phyloP scores from a whole-genome alignment of 2,888 invertebrate genomes.

The Cistogaster globosa region DNA sequence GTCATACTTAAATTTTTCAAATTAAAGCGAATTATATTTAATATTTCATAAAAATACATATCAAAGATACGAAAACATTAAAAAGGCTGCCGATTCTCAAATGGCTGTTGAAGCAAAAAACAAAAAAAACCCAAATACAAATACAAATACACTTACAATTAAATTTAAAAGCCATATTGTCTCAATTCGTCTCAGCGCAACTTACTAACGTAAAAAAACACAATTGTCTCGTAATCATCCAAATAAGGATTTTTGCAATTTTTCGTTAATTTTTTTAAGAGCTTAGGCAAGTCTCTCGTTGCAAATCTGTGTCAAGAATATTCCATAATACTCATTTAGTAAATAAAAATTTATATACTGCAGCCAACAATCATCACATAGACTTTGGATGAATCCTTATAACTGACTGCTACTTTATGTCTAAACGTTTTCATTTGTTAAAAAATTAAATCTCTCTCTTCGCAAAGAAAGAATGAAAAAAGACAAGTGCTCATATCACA shows the following conservation, averaged over 20 bases:
- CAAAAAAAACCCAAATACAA: constrained; percentile 16
- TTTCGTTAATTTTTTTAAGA: constrained; percentile 9
- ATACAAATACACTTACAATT: neutral
- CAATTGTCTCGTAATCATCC: constrained; percentile 68
- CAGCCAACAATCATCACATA: constrained; percentile 35
- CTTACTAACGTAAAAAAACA: constrained; percentile 17
- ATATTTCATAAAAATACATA: constrained; percentile 2
- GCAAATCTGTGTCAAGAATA: constrained; percentile 70
- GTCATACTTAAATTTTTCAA: neutral
- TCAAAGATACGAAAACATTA: constrained; percentile 49
- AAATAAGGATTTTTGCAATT: constrained; percentile 65
- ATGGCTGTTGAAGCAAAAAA: constrained; percentile 41
- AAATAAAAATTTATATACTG: constrained; percentile 48
- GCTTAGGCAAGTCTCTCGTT: constrained; percentile 48
- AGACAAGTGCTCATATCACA: constrained; percentile 72
- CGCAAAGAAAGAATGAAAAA: constrained; percentile 53
- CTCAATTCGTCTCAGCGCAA: constrained; percentile 10
- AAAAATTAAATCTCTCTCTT: constrained; percentile 37
- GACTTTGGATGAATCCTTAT: constrained; percentile 30
- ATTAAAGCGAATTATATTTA: constrained; percentile 27
- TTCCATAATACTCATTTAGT: constrained; percentile 31
- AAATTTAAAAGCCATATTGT: constrained; percentile 11
- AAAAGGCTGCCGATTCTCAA: constrained; percentile 66
- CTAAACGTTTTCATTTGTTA: constrained; percentile 63
- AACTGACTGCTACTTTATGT: constrained; percentile 59